Percentiles rank a stretch among this genome's conserved stretches.
phyloP scores from a whole-genome alignment of 1,140 invertebrate genomes.

The Eciton burchellii region DNA sequence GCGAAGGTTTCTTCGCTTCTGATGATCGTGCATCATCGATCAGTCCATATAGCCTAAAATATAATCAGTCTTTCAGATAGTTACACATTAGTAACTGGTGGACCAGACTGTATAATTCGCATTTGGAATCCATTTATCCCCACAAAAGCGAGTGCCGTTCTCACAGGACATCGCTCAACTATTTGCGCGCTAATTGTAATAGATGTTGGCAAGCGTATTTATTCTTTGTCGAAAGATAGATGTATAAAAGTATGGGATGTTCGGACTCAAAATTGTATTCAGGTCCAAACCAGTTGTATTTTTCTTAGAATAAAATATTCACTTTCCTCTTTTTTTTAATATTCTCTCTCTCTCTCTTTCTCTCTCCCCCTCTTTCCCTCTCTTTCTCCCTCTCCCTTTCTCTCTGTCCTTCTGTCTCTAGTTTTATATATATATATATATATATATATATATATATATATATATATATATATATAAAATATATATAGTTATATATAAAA shows the following conservation, averaged over 20 bases:
- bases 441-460: no score
- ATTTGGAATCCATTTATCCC: slow-evolving; percentile 92
- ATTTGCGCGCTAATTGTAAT: slow-evolving; percentile 89
- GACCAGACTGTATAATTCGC: slow-evolving; percentile 89
- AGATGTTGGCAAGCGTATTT: slow-evolving; percentile 83
- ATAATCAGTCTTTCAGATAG: slow-evolving; percentile 74
- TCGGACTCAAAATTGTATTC: slow-evolving; percentile 86
- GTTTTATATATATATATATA: no score
- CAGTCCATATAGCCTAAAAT: background rate
- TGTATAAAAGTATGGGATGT: slow-evolving; percentile 91
- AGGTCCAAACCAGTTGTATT: slow-evolving; percentile 80
- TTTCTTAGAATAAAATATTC: no score
- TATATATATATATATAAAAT: no score
- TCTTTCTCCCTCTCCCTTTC: no score
- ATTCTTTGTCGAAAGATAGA: slow-evolving; percentile 88
- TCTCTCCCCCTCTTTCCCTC: no score
- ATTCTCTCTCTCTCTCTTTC: no score
- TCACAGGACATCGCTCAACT: slow-evolving; percentile 90
- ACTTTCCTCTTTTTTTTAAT: no score
- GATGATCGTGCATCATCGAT: background rate
- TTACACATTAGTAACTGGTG: slow-evolving; percentile 89
- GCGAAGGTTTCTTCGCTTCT: slow-evolving; percentile 76
- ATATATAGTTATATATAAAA: no score
- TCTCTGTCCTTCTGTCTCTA: no score
- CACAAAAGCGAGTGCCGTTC: slow-evolving; percentile 86